These are phyloP conservation scores for Hippoglossus stenolepis DNA, from an alignment of 2,113 vertebrate genomes.

Conservation along the genomic window DNA sequence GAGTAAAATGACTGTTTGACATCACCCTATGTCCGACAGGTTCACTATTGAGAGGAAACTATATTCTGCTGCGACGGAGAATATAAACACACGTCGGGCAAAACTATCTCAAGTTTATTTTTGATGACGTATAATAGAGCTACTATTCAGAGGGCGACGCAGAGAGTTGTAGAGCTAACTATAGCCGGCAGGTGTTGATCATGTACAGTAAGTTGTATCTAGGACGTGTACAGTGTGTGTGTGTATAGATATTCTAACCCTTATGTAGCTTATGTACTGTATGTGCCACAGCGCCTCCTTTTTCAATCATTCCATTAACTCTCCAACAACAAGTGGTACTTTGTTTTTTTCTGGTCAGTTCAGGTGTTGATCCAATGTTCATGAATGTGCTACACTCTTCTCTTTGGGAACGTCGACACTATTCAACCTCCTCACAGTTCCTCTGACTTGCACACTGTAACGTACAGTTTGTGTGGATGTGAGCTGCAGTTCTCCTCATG, in stretches of 20 bases:
- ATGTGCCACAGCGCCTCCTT: constrained; percentile 72
- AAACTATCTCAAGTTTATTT: constrained; percentile 72
- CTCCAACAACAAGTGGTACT: constrained; percentile 54
- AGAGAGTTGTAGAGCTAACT: constrained; percentile 46
- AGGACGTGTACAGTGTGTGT: constrained; percentile 66
- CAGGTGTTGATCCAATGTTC: constrained; percentile 51
- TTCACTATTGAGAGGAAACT: constrained; percentile 44
- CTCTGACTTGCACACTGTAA: constrained; percentile 54
- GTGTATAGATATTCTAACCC: constrained; percentile 69
- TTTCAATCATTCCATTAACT: constrained; percentile 78
- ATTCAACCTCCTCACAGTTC: constrained; percentile 15
- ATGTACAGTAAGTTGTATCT: constrained; percentile 72
- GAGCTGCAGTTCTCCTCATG: constrained; percentile 44
- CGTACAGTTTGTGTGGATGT: constrained; percentile 49
- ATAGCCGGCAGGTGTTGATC: constrained; percentile 57
- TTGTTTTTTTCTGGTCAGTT: constrained; percentile 28
- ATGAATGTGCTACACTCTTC: constrained; percentile 62
- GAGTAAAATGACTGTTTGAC: constrained; percentile 68
- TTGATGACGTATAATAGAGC: constrained; percentile 67
- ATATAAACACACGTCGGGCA: constrained; percentile 70
- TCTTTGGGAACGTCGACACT: constrained; percentile 5
- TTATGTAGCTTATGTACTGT: constrained; percentile 76
- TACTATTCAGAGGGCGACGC: constrained; percentile 69
- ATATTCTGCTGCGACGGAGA: constrained; percentile 61
- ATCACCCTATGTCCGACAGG: constrained; percentile 30